Base-by-base conservation (phyloP, 2,113 vertebrate genomes). In the Anas platyrhynchos region DNA sequence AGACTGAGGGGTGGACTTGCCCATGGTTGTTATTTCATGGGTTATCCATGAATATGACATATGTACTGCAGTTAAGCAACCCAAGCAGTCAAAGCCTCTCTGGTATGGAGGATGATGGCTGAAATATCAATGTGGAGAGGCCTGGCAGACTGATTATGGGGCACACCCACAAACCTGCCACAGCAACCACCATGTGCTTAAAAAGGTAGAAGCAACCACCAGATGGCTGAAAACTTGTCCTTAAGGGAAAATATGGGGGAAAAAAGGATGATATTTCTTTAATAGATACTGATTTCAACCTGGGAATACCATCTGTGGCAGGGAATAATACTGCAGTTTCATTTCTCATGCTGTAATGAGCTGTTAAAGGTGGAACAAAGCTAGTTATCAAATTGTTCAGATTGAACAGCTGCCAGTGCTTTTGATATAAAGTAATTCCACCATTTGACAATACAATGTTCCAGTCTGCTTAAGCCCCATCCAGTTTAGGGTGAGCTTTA, bases 331-430 rank as follows among this genome's bases (percentile, higher is more conserved):
- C 2, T 5, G 31, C 13, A 86, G 55, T 80, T 62, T 44, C 11
- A 54, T 96, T 95, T 62, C 77, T 81, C 46, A 31, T 75, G 50
- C 36, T 85, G 21, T 83, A 94, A 63, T 90, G 54, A 58, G 62
- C 43, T 94, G 29, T 82, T 97, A 89, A 92, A 94, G 59, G 67
- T 87, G 68, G 77, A 95, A 88, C 41, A 97, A 89, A 89, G 50
- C 27, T 82, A 54, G 65, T 73, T 46, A 8, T 85, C 85, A 86
- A 96, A 83, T 89, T 84, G 90, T 96, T 97, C 82, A 88, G 87
- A 61, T 83, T 80, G 59, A 67, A 54, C 72, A 94, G 55, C 36
- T 91, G 61, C 65, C 93, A 91, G n/a, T 63, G 26, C 58, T 93
- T 97, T 94, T 82, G 94, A 83, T 13, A 77, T 81, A 54, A 87